Base-by-base conservation (phyloP, 2,113 vertebrate genomes). In the Ailurus styani region DNA sequence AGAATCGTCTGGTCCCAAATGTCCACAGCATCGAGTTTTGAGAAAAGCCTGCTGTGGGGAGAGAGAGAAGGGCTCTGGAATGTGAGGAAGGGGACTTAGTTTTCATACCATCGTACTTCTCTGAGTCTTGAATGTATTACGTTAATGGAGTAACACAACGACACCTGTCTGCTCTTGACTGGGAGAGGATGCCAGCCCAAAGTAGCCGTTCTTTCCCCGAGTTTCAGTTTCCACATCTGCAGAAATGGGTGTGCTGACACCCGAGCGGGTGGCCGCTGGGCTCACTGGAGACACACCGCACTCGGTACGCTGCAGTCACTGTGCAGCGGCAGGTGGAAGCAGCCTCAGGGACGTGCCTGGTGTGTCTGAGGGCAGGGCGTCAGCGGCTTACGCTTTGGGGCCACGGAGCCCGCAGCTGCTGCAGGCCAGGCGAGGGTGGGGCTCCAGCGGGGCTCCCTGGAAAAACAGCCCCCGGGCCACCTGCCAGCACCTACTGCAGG, bases 141-240 rank as follows among this genome's bases (percentile, higher is more conserved):
- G 10, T 73, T 34, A 60, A 64, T 15, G 66, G 9, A 60, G 52
- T 29, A 68, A 9, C 9, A 57, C 34, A 29, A 7, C 6, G 34
- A 64, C 57, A 11, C 42, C 27, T 70, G 13, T 31, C 83, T 9
- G 14, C n/a, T 64, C n/a, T 14, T 0, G 78, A 42, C 40, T 40
- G 2, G 7, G 8, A 88, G 34, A 8, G 1, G 2, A n/a, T 1
- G 9, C 47, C 13, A 31, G 47, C 40, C 21, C 14, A 3, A 2
- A 12, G 57, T 3, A 29, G 10, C 5, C 42, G 15, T 14, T 81
- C 78, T 54, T 20, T 34, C n/a, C 55, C 66, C 17, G 40, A 2
- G 18, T 37, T 50, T 54, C 37, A 12, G 37, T 62, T 85, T 85
- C 62, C 1, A 14, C 64, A 66, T 75, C 81, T 75, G 29, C 27